Percentiles rank a stretch among this genome's conserved stretches.
Evolutionary conservation across 2,888 invertebrate genomes (phyloP).

Genomic region (Coleophora deauratella): DNA sequence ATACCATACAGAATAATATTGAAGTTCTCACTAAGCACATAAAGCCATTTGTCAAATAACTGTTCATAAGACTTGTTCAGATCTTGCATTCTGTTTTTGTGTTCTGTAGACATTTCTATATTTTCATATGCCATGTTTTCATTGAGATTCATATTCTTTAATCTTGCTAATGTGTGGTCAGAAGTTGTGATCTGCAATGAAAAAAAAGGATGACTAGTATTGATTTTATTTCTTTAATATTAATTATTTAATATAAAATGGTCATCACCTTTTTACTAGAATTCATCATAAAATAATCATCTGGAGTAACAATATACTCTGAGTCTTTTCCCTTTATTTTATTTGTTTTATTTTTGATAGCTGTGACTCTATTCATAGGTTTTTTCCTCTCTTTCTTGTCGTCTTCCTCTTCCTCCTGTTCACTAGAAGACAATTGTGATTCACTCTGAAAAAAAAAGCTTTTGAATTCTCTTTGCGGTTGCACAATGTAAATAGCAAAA

Average conservation of each 20-base stretch:
- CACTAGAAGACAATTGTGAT: slow-evolving; percentile 23
- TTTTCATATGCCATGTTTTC: slow-evolving; percentile 56
- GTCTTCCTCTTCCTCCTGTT: slow-evolving; percentile 23
- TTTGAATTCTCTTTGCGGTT: too few species aligned
- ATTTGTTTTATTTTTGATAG: slow-evolving; percentile 25
- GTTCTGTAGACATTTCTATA: slow-evolving; percentile 74
- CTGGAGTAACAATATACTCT: slow-evolving; percentile 78
- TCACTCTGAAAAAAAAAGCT: slow-evolving; percentile 31
- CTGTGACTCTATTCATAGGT: slow-evolving; percentile 16
- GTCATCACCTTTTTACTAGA: slow-evolving; percentile 68
- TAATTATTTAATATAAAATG: too few species aligned
- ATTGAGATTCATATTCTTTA: slow-evolving; percentile 82
- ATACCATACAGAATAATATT: slow-evolving; percentile 91
- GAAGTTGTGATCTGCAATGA: slow-evolving; percentile 77
- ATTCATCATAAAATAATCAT: slow-evolving; percentile 79
- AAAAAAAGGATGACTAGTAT: too few species aligned
- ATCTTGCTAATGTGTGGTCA: slow-evolving; percentile 83
- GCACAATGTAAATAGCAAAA: too few species aligned
- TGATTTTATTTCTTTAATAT: too few species aligned
- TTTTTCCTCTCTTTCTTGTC: slow-evolving; percentile 37
- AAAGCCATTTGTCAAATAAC: slow-evolving; percentile 82
- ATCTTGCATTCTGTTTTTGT: slow-evolving; percentile 71
- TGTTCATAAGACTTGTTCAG: slow-evolving; percentile 73
- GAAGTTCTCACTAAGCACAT: slow-evolving; percentile 84
- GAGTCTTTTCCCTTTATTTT: slow-evolving; percentile 44